Percentiles rank a stretch among this genome's conserved stretches.
phyloP scores from a whole-genome alignment of 2,888 invertebrate genomes.

The Andrena marginata region DNA sequence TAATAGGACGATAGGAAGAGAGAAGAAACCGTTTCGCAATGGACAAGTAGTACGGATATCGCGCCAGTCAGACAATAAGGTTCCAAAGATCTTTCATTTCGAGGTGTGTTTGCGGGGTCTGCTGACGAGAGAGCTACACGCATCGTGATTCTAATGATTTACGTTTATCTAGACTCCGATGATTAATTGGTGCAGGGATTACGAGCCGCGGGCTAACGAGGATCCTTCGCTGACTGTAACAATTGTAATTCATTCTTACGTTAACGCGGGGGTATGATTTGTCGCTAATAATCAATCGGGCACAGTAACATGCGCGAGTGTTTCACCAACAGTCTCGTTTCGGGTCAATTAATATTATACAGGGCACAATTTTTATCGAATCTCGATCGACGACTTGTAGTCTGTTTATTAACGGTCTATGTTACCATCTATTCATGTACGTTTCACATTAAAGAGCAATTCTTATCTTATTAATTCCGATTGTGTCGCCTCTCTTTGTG shows the following conservation, averaged over 20 bases:
- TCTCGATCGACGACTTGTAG: conserved; percentile 48
- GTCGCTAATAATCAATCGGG: conserved; percentile 2
- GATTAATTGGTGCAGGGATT: conserved; percentile 18
- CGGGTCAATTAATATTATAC: conserved; percentile 64
- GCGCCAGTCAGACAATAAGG: conserved; percentile 69
- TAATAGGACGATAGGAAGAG: conserved; percentile 25
- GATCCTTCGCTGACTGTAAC: conserved; percentile 40
- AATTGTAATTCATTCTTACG: conserved; percentile 4
- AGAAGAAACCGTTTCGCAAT: conserved; percentile 7
- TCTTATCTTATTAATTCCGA: conserved; percentile 34
- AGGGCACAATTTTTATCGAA: conserved; percentile 68
- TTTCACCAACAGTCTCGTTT: conserved; percentile 40
- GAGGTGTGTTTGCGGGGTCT: conserved; percentile 22
- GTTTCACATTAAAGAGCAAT: conserved; percentile 49
- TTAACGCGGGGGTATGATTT: conserved; percentile 31
- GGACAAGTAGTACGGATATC: conserved; percentile 37
- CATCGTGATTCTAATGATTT: conserved; percentile 16
- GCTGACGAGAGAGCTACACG: conserved; percentile 7
- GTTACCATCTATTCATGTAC: conserved; percentile 50
- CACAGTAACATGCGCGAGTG: not conserved
- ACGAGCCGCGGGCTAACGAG: conserved; percentile 16
- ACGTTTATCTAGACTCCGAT: conserved; percentile 18
- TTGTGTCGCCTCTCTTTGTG: conserved; percentile 6
- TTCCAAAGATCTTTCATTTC: conserved; percentile 38
- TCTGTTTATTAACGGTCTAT: conserved; percentile 37